Evolutionary conservation across 2,113 vertebrate species (phyloP), one percentile per base, ranked within the genome.

Genomic region (Eubucco bourcierii): DNA sequence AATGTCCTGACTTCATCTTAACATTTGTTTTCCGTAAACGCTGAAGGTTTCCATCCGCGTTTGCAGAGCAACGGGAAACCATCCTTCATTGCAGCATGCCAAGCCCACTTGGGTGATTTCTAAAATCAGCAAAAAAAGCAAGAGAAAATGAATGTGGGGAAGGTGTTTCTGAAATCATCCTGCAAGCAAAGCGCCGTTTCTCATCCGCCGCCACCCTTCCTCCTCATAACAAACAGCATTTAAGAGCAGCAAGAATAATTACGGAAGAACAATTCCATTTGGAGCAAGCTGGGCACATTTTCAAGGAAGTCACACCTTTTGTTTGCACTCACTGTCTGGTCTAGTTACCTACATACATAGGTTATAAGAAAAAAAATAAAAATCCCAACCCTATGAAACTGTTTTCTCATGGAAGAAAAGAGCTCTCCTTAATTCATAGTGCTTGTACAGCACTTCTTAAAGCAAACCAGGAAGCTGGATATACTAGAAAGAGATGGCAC

Each of bases 1-100:
- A 92, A 95, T 85, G 84, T 75, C 91, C 87, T 74, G 64, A 89
- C 89, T 95, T 95, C 79, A 74, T 64, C 81, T 91, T 84, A 75
- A 29, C 82, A 74, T 96, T 96, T 77, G 72, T 84, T 92, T 96
- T 75, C 72, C 53, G 80, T 82, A 93, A 92, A 89, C 1, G 33
- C 47, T 72, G 81, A 74, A 55, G 78, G 78, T 58, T 90, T 92
- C 44, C 67, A 80, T 56, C 65, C 65, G 46, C 37, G 72, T 85
- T 95, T 92, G 23, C 83, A 67, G 9, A 74, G 52, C 68, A 52
- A 47, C 0, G 3, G 60, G 47, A 92, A 93, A 67, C 47, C 77
- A 47, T 87, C 58, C 58, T 85, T 89, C 82, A 85, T 2, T 65
- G 81, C 58, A 71, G 31, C 61, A 44, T 65, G 72, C 25, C 87